phyloP scores from a whole-genome alignment of 1,140 invertebrate genomes.

The Drosophila punjabiensis region DNA sequence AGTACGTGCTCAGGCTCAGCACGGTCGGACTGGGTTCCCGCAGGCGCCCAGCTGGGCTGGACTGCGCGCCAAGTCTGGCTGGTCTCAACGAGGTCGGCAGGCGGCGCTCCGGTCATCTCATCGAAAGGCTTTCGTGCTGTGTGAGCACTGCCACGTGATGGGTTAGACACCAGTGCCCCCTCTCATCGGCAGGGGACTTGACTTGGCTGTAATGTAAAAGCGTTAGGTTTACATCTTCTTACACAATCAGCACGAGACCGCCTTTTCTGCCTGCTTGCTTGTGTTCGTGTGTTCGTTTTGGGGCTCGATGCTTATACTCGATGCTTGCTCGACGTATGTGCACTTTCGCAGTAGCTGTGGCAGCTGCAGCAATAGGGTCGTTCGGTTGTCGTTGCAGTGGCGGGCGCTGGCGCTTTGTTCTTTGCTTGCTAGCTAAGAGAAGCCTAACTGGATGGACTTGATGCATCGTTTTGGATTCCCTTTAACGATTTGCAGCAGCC shows the following conservation, averaged over 20 bases:
- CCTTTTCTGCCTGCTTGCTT: constrained; percentile 18
- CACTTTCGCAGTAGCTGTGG: constrained; percentile 12
- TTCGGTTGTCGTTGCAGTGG: constrained; percentile 58
- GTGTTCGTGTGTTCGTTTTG: constrained; percentile 17
- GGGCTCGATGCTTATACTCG: constrained; percentile 9
- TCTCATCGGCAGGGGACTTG: constrained; percentile 48
- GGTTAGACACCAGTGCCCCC: constrained; percentile 17
- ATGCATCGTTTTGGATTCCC: constrained; percentile 82
- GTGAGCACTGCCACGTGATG: constrained; percentile 12
- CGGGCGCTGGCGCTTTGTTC: constrained; percentile 8
- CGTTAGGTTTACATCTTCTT: constrained; percentile 51
- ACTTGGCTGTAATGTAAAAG: constrained; percentile 69
- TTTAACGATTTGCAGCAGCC: constrained; percentile 74
- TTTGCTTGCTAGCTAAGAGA: constrained; percentile 26
- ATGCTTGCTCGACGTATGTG: constrained; percentile 29
- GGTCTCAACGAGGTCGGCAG: constrained; percentile 7
- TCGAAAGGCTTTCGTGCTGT: constrained; percentile 20
- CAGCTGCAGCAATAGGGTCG: constrained; percentile 8
- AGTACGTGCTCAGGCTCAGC: constrained; percentile 57
- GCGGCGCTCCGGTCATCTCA: constrained; percentile 16
- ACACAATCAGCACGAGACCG: constrained; percentile 12
- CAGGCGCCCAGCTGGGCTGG: constrained; percentile 17
- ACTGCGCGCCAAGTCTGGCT: constrained; percentile 5
- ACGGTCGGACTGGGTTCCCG: constrained; percentile 3
- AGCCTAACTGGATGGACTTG: constrained; percentile 74